phyloP scores from a whole-genome alignment of 1,140 invertebrate species.

The Arion vulgaris region DNA sequence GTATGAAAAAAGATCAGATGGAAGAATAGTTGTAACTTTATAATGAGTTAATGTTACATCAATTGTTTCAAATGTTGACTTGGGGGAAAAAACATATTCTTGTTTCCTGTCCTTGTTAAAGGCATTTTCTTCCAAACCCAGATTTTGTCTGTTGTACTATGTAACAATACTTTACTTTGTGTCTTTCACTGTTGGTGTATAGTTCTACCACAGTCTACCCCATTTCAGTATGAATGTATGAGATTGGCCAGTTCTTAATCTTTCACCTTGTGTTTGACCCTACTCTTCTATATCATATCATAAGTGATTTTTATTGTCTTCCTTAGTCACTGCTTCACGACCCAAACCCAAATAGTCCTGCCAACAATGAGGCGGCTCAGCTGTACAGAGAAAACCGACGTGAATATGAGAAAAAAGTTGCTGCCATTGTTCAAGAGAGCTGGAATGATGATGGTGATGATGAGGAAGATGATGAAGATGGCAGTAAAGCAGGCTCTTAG shows the following conservation, averaged over 20 bases:
- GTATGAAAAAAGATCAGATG: too few relatives aligned
- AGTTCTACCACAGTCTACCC: too few relatives aligned
- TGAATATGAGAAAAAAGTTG: constrained; percentile 74
- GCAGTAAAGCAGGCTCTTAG: constrained; percentile 34
- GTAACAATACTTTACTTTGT: too few relatives aligned
- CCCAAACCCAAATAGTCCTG: constrained; percentile 74
- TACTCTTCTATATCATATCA: neutral
- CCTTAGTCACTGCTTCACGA: constrained; percentile 74
- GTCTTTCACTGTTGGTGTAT: too few relatives aligned
- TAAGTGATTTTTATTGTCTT: constrained; percentile 44
- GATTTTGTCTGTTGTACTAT: too few relatives aligned
- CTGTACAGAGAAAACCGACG: constrained; percentile 72
- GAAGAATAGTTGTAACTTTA: too few relatives aligned
- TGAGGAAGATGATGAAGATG: constrained; percentile 59
- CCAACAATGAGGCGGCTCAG: constrained; percentile 73
- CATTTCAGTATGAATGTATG: too few relatives aligned
- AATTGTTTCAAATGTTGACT: too few relatives aligned
- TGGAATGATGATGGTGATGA: constrained; percentile 71
- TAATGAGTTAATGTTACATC: too few relatives aligned
- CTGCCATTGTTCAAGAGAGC: constrained; percentile 69
- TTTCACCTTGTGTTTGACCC: neutral
- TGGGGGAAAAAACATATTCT: too few relatives aligned
- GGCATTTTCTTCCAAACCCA: too few relatives aligned
- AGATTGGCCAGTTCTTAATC: neutral
- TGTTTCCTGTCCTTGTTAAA: too few relatives aligned